Conservation (phyloP, 2,113 vertebrate genomes). For the Machaerirhynchus nigripectus region DNA sequence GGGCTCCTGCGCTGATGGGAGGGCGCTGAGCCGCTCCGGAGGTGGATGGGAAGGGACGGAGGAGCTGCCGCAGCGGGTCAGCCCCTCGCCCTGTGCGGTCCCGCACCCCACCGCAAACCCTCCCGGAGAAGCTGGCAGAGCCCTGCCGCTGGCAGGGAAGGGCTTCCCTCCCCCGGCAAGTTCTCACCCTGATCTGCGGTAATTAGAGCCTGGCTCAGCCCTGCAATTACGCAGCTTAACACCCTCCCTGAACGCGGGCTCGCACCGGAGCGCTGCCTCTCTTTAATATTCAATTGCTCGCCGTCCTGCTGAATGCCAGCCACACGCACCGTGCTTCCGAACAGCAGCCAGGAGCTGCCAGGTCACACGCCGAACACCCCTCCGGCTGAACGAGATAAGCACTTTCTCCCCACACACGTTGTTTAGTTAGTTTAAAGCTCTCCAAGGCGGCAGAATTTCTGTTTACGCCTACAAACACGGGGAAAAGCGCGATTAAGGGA, state of each 20-base stretch:
- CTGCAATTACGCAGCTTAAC: background rate
- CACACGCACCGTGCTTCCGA: background rate
- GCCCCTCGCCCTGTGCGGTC: too few relatives aligned
- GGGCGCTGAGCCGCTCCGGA: background rate
- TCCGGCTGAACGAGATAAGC: background rate
- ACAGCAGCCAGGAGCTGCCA: background rate
- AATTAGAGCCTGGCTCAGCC: slow-evolving; percentile 21
- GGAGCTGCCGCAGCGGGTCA: background rate
- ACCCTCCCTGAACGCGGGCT: background rate
- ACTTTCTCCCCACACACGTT: background rate
- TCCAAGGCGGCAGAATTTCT: background rate
- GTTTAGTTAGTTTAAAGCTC: background rate
- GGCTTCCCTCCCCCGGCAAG: background rate
- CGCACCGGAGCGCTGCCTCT: background rate
- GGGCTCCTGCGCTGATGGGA: background rate
- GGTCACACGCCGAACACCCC: background rate
- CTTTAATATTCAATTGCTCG: background rate
- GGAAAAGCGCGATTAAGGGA: background rate
- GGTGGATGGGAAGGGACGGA: background rate
- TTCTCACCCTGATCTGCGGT: background rate
- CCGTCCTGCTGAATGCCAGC: background rate
- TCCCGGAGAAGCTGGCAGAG: background rate
- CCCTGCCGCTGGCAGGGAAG: background rate
- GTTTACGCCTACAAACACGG: background rate
- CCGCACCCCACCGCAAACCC: background rate